A percentile compares a stretch with the other conserved stretches of the same genome.
These are phyloP conservation scores for Syritta pipiens DNA, from an alignment of 2,888 invertebrate genomes.

Conservation along the genomic window DNA sequence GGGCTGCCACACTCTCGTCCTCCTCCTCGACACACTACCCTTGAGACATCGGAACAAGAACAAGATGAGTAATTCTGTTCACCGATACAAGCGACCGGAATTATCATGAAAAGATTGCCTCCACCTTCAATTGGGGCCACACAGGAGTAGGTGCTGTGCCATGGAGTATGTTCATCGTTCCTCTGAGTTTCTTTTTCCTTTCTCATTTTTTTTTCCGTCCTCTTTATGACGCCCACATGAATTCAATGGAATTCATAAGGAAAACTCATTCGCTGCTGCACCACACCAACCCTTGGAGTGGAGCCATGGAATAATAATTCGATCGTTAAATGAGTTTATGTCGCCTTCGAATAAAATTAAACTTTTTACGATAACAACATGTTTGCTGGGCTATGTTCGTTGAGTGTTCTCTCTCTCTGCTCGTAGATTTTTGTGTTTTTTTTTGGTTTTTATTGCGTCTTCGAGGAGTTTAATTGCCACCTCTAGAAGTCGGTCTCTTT, in stretches of 20 bases:
- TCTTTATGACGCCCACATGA: conserved; percentile 45
- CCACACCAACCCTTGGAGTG: background rate
- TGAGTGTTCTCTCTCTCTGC: background rate
- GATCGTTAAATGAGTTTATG: conserved; percentile 54
- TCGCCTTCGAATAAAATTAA: conserved; percentile 51
- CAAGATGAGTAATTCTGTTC: conserved; percentile 18
- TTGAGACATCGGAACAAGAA: conserved; percentile 7
- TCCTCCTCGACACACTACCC: conserved; percentile 15
- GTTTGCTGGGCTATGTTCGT: conserved; percentile 24
- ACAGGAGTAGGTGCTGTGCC: background rate
- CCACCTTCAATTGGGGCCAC: too few relatives aligned
- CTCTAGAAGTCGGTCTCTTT: conserved; percentile 18
- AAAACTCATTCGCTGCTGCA: conserved; percentile 13
- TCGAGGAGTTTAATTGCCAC: conserved; percentile 36
- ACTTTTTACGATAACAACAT: conserved; percentile 56
- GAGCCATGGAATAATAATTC: conserved; percentile 44
- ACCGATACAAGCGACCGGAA: conserved; percentile 17
- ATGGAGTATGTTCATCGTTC: background rate
- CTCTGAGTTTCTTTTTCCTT: too few relatives aligned
- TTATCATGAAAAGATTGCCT: conserved; percentile 24
- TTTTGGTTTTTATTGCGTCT: conserved; percentile 22
- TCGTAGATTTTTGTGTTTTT: background rate
- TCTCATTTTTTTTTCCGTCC: too few relatives aligned
- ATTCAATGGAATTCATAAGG: conserved; percentile 37
- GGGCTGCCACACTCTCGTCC: conserved; percentile 1